Conservation (phyloP, 2,113 vertebrate species). For the Lycocorax pyrrhopterus region DNA sequence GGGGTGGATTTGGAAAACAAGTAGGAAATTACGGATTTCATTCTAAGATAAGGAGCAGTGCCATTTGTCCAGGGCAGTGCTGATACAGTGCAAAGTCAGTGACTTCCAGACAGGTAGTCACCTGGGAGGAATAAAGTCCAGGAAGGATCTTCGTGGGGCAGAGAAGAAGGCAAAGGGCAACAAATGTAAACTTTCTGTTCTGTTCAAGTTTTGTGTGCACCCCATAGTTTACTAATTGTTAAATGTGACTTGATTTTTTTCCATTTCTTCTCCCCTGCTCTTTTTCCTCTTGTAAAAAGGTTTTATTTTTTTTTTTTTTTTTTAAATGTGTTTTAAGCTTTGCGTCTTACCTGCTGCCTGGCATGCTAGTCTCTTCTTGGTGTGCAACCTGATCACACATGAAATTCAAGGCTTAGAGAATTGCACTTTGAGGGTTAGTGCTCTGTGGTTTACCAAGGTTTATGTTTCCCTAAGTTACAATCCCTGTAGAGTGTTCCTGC, state of each 20-base stretch:
- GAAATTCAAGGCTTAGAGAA: background rate
- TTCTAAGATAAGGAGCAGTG: background rate
- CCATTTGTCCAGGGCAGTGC: background rate
- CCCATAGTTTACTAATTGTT: background rate
- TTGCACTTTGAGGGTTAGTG: background rate
- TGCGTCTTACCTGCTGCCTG: background rate
- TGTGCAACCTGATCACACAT: background rate
- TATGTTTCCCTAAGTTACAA: background rate
- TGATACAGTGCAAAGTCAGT: background rate
- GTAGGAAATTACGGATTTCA: background rate
- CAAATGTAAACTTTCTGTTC: background rate
- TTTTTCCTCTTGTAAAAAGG: background rate
- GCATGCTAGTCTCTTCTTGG: background rate
- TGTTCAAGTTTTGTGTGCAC: background rate
- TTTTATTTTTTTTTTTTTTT: background rate
- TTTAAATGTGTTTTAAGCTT: background rate
- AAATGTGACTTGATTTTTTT: background rate
- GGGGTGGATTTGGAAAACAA: background rate
- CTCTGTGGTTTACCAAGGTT: background rate
- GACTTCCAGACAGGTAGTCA: background rate
- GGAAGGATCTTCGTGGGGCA: background rate
- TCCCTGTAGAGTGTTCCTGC: background rate
- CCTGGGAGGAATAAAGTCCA: background rate
- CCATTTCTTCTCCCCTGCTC: background rate
- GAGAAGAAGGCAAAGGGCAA: background rate